Evolutionary conservation across 1,140 invertebrate species (phyloP).

Genomic region (Galendromus occidentalis): DNA sequence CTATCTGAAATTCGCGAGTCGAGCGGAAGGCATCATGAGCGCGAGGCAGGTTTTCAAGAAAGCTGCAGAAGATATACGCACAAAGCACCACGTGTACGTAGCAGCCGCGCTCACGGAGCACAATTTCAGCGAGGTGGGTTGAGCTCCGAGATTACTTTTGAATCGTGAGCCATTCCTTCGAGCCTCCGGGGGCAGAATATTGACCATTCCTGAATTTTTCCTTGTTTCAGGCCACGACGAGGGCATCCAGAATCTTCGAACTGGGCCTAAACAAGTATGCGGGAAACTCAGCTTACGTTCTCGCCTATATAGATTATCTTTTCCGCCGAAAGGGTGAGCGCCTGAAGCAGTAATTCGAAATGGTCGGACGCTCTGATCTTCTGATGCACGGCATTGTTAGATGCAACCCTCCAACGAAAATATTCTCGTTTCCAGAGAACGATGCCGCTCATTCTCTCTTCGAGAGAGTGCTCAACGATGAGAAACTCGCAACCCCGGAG

Average conservation of each 20-base stretch:
- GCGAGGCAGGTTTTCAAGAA: conserved; percentile 83
- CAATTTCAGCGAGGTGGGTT: conserved; percentile 72
- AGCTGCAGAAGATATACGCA: conserved; percentile 68
- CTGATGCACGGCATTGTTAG: too few relatives aligned
- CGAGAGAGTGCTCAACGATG: too few relatives aligned
- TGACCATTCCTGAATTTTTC: background rate
- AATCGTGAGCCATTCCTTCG: too few relatives aligned
- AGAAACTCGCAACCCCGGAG: too few relatives aligned
- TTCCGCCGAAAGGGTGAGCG: conserved; percentile 95
- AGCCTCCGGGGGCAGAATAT: too few relatives aligned
- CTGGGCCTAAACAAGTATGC: conserved; percentile 89
- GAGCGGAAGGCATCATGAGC: conserved; percentile 92
- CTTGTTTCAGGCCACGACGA: conserved; percentile 59
- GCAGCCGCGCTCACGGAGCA: conserved; percentile 97
- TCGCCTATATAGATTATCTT: conserved; percentile 89
- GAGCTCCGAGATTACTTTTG: background rate
- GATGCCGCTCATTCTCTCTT: too few relatives aligned
- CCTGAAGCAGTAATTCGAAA: too few relatives aligned
- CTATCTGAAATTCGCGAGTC: conserved; percentile 93
- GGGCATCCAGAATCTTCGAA: conserved; percentile 95
- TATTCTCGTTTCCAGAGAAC: conserved; percentile 51
- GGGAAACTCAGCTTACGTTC: conserved; percentile 77
- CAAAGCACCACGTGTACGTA: conserved; percentile 79
- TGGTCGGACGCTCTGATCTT: too few relatives aligned
- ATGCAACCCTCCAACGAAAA: too few relatives aligned